Base-by-base conservation (phyloP, 2,888 invertebrate species). In the Lepidochitona cinerea region DNA sequence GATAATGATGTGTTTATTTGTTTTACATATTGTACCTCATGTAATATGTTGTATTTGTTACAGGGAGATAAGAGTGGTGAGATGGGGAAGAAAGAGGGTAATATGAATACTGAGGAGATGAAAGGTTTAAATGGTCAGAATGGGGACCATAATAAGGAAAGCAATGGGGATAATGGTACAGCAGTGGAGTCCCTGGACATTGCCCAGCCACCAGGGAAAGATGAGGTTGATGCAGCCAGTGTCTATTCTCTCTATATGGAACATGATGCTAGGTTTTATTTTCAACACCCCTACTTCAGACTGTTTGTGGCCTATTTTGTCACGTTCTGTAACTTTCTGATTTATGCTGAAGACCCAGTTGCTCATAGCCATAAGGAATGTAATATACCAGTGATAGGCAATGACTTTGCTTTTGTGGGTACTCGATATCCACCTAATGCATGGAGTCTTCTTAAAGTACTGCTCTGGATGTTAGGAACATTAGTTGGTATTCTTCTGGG, bases 311-410 rank as follows among this genome's bases (percentile, higher is more conserved):
- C 91, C 7, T 92, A 92, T 80, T 89, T 92, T 78, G 91, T 92
- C 59, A 91, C 91, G 67, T 91, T 92, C 82, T 92, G 91, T 83
- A 92, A 92, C 83, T 92, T 92, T 80, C 87, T 92, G 53, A 90
- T 92, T 29, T 92, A 92, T 83, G 92, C 92, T 9, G 92, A 92
- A 79, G 92, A 92, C 79, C 92, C 92, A 0, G 91, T 92, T 36
- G 91, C 92, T 1, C 92, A 92, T 84, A 92, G 92, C 75, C 87
- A 90, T 68, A 88, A 87, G 70, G 92, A 92, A 82, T 91, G 92
- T 77, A 89, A 89, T 75, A 91, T 92, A 73, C 92, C 92, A 1
- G 89, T 92, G 76, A 90, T 92, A 54, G 92, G 92, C 3, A 92
- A 92, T 83, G 91, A 91, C 72, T 92, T 92, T 83, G 91, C 92